Percentiles rank a stretch among this genome's conserved stretches.
Conservation (phyloP, 2,888 invertebrate species). For the Ferrisia virgata region DNA sequence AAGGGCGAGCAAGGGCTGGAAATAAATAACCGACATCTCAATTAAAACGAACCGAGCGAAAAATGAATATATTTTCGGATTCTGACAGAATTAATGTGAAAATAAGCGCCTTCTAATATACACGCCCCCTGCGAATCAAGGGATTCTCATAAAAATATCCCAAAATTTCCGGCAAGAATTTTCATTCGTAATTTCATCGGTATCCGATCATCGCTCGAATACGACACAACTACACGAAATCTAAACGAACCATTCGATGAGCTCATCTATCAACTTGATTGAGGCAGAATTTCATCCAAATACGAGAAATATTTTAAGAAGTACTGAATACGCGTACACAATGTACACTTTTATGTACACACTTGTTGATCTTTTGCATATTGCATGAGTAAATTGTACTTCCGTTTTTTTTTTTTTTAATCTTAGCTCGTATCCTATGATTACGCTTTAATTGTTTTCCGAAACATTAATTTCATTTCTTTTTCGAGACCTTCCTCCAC, state of each 20-base stretch:
- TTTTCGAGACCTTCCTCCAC: too few species aligned
- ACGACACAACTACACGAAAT: too few species aligned
- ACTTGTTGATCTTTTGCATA: slow-evolving; percentile 11
- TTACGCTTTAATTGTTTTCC: slow-evolving; percentile 39
- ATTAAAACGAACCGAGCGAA: slow-evolving; percentile 21
- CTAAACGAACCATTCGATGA: too few species aligned
- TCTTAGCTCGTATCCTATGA: slow-evolving; percentile 4
- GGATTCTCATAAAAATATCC: not conserved
- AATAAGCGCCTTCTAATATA: slow-evolving; percentile 23
- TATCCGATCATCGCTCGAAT: too few species aligned
- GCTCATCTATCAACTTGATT: not conserved
- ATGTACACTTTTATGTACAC: not conserved
- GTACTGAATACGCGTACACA: not conserved
- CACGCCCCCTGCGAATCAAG: slow-evolving; percentile 10
- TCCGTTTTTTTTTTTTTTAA: slow-evolving; percentile 24
- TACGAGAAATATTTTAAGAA: not conserved
- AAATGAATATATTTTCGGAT: slow-evolving; percentile 17
- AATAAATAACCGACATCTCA: slow-evolving; percentile 31
- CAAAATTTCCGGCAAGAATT: not conserved
- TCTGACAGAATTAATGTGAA: slow-evolving; percentile 25
- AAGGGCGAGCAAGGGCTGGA: not conserved
- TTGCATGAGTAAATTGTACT: slow-evolving; percentile 21
- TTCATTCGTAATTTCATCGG: too few species aligned
- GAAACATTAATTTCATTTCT: slow-evolving; percentile 37
- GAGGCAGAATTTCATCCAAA: not conserved